Base-by-base conservation (phyloP, 2,113 vertebrate genomes). In the Macquaria australasica region DNA sequence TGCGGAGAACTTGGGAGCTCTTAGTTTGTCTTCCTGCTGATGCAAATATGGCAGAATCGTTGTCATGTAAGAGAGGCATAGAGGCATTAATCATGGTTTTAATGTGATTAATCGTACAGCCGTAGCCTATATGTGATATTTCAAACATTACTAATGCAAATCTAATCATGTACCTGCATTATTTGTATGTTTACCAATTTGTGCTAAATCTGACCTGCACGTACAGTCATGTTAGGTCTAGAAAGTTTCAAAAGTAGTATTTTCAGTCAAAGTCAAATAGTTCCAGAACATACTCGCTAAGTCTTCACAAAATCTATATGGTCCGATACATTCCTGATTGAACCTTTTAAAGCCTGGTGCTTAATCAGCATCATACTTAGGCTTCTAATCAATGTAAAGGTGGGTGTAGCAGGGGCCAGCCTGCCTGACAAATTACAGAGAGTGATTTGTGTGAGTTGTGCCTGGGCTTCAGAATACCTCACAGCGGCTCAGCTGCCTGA, bases 341-440 rank as follows among this genome's bases (percentile, higher is more conserved):
- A 85, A 84, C 63, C 70, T 34, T 34, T 41, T 77, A 80, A 81
- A 86, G 69, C 80, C 34, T 11, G 23, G 71, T 88, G 93, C 93
- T 92, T 86, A 58, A 88, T 94, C 93, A 90, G 91, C 93, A 88
- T 43, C 56, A 20, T 69, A 53, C 77, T 78, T 39, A 48, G 79
- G 66, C 79, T 75, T 14, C 83, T 64, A 81, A 91, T 94, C 89
- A 81, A 90, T 93, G 90, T 18, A 55, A 82, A 88, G 85, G 85
- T 87, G 82, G 80, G 66, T 14, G 74, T 48, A 55, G 71, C 1
- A 18, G 45, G 45, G 58, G 59, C 2, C 56, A 18, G 79, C 34
- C 20, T 15, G 67, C 34, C 86, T 79, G 74, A 90, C 77, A 77
- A 67, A 90, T 90, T 81, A 82, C 68, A 70, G 1, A 11, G 37